Evolutionary conservation across 1,140 invertebrate species (phyloP), one percentile per base, ranked within the genome.

Genomic region (Papilio polyxenes): DNA sequence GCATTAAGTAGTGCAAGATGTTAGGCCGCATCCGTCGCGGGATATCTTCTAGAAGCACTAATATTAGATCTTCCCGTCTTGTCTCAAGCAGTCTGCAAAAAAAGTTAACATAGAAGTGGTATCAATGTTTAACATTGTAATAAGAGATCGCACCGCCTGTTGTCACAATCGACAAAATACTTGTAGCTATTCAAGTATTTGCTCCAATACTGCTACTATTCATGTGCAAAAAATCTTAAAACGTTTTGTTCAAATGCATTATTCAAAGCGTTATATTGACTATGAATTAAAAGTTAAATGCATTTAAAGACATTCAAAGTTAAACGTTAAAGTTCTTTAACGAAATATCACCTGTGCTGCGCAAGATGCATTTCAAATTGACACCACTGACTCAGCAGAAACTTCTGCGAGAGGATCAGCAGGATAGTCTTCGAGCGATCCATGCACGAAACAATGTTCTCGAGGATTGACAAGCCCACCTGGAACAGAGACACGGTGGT

Each of bases 291-390:
- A 31, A 44, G 40, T 44, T 44, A 44, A 44, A 44, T 4, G 40
- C 40, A 7, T 44, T 44, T 44, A 4, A 44, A 44, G 4, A 2
- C 40, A 44, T 44, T 44, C 0, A 44, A 44, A 6, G 0, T 44
- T 44, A 44, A 44, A 31, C 23, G 40, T 44, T 44, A 44, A 44
- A 44, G 40, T 44, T 44, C 40, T 44, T 44, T 6, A 44, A 53
- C 15, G n/a, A 59, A n/a, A 59, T 9, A 49, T 83, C 83, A 95
- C 95, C 96, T 94, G 87, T 96, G 95, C 84, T 96, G 96, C 0
- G 96, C 96, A 51, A 96, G 86, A 88, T 96, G 95, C 95, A 96
- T 96, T 89, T 96, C 96, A 85, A 96, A 96, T 80, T 96, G 95
- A 89, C 96, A 96, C 96, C 96, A 96, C 75, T 96, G 95, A 75